phyloP scores from a whole-genome alignment of 1,140 invertebrate genomes.

The Zaprionus camerounensis region DNA sequence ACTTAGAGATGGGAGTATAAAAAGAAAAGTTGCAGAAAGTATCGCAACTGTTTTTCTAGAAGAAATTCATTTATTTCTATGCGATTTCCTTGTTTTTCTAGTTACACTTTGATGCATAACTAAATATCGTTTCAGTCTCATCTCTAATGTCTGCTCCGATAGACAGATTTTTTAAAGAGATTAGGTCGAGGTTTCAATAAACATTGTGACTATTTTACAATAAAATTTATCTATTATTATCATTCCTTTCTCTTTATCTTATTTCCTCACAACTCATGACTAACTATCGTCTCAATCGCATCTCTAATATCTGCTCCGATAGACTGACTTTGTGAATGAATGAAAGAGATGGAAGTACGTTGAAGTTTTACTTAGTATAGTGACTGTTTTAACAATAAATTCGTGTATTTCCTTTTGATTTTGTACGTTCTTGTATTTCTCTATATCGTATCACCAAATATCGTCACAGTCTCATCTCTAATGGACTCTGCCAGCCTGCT shows the following conservation, averaged over 20 bases:
- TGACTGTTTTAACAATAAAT: background rate
- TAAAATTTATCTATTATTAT: background rate
- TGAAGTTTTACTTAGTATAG: background rate
- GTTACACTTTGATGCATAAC: background rate
- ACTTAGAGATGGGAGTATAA: slow-evolving; percentile 17
- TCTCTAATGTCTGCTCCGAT: background rate
- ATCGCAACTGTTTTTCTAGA: too few relatives aligned
- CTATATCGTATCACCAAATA: background rate
- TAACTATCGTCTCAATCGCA: slow-evolving; percentile 16
- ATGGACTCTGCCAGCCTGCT: background rate
- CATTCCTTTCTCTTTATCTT: background rate
- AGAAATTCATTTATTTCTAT: background rate
- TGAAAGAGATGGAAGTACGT: background rate
- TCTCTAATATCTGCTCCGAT: slow-evolving; percentile 9
- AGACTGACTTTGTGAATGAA: background rate
- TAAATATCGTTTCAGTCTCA: background rate
- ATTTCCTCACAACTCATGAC: background rate
- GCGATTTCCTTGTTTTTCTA: background rate
- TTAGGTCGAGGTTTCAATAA: background rate
- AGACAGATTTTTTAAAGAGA: background rate
- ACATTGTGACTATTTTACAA: background rate
- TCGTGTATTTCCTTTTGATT: background rate
- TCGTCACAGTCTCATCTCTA: slow-evolving; percentile 27
- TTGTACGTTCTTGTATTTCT: background rate
- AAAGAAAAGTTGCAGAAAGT: too few relatives aligned